Base-by-base conservation (phyloP, 2,113 vertebrate genomes). In the Cynopterus brachyotis region DNA sequence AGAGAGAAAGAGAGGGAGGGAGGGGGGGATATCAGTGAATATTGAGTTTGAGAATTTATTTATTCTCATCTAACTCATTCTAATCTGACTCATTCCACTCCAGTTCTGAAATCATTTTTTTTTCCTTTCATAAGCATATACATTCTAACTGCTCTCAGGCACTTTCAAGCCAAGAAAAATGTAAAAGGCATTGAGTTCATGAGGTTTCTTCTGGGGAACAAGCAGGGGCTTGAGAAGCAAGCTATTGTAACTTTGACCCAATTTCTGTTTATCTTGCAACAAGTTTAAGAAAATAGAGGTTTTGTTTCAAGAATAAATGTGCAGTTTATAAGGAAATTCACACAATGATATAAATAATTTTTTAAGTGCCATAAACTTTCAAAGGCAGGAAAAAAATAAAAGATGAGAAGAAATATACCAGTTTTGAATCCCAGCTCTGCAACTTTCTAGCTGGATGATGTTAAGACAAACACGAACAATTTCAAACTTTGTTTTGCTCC, bases 221-320 rank as follows among this genome's bases (percentile, higher is more conserved):
- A 87, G 87, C 76, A 92, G 73, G 55, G 13, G 42, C 90, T 96
- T 97, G 94, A 94, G 67, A 26, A 62, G 22, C 37, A 80, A 96
- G 42, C 79, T 62, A 28, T 26, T 40, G 2, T 73, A 73, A 0
- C 79, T 95, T 76, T 57, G 84, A 57, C 47, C 93, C 50, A 45
- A 62, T 66, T 92, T 66, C n/a, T 50, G 35, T 81, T 94, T 91
- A 80, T 76, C 55, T 78, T 92, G n/a, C 42, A 92, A 67, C 17
- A 89, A 35, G 40, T 92, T 94, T 85, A 85, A 91, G 81, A 94
- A 94, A 70, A 92, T 60, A 64, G 35, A 95, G 26, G 4, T 91
- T 88, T 88, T 87, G 3, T 40, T 53, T 40, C 45, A 84, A 57
- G 66, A 78, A 72, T 84, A 69, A 62, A 57, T 59, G 53, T 84